Evolutionary conservation across 2,113 vertebrate genomes (phyloP).

Genomic region (Protomyctophum bolini): DNA sequence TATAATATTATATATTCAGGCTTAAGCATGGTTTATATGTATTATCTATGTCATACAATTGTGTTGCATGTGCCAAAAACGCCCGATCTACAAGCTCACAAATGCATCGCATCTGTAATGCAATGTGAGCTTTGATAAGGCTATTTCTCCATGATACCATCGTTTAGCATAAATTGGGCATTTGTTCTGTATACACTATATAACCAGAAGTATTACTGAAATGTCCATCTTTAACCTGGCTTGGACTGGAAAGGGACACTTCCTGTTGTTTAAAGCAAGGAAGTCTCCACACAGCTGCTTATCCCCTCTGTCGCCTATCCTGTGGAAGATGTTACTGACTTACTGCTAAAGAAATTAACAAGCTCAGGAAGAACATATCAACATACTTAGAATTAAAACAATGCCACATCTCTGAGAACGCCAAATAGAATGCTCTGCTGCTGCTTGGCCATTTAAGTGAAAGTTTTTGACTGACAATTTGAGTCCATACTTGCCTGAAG

Average conservation of each 20-base stretch:
- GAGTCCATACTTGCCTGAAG: not conserved
- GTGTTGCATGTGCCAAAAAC: too few relatives aligned
- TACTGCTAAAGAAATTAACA: not conserved
- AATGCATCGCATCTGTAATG: too few relatives aligned
- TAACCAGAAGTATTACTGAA: too few relatives aligned
- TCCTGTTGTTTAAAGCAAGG: constrained; percentile 51
- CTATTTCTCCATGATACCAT: too few relatives aligned
- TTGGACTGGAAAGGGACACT: constrained; percentile 13
- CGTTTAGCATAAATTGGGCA: too few relatives aligned
- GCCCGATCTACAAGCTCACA: too few relatives aligned
- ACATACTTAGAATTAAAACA: constrained; percentile 2
- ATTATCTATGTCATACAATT: too few relatives aligned
- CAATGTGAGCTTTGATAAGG: too few relatives aligned
- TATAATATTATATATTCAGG: too few relatives aligned
- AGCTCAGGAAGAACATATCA: not conserved
- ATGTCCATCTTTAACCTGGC: not conserved
- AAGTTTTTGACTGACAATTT: not conserved
- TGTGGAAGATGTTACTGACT: constrained; percentile 7
- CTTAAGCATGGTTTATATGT: too few relatives aligned
- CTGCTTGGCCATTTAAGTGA: not conserved
- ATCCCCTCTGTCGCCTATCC: constrained; percentile 27
- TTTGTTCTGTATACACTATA: too few relatives aligned
- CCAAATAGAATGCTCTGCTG: not conserved
- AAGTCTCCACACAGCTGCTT: constrained; percentile 51
- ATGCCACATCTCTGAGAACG: not conserved